Base-by-base conservation (phyloP, 2,888 invertebrate genomes). In the Synanthedon formicaeformis region DNA sequence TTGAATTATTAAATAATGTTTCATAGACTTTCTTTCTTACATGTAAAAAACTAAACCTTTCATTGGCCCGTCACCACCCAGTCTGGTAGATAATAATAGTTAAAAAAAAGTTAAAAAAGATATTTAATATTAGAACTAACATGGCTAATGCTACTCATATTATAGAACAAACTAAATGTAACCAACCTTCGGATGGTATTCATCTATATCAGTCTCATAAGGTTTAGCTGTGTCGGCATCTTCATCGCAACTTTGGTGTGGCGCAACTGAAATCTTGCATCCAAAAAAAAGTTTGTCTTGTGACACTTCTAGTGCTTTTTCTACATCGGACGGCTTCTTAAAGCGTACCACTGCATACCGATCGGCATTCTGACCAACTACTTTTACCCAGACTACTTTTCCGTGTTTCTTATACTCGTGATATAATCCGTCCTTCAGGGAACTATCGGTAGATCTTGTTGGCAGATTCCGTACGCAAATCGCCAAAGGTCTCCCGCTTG, bases 371-470 rank as follows among this genome's bases (percentile, higher is more conserved):
- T 95, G 94, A 23, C 97, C 98, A 59, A 96, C 94, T 58, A 98
- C 95, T 79, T 95, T 95, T 56, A 98, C 97, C 91, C 96, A 96
- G 66, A 96, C 95, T 67, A 98, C 97, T 88, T 98, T 98, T 59
- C 98, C 98, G 86, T 97, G 96, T 78, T 98, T 98, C 89, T 98
- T 98, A 90, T 98, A 98, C 88, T 98, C 98, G 88, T 98, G 98
- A 88, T 96, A 98, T 64, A 98, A 92, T 63, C 98, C 98, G 88
- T 98, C 98, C 88, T 98, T 96, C 66, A 98, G 89, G 69, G 97
- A 97, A 66, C 96, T 96, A 83, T 98, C 98, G 77, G 93, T 92
- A 67, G 96, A 96, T 67, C 96, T 90, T 59, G 94, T 91, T 60
- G 96, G 96, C 71, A 97, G 89, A 87, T 96, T 96, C 71, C 94